Evolutionary conservation across 1,140 invertebrate species (phyloP).

Genomic region (Trissolcus basalis): DNA sequence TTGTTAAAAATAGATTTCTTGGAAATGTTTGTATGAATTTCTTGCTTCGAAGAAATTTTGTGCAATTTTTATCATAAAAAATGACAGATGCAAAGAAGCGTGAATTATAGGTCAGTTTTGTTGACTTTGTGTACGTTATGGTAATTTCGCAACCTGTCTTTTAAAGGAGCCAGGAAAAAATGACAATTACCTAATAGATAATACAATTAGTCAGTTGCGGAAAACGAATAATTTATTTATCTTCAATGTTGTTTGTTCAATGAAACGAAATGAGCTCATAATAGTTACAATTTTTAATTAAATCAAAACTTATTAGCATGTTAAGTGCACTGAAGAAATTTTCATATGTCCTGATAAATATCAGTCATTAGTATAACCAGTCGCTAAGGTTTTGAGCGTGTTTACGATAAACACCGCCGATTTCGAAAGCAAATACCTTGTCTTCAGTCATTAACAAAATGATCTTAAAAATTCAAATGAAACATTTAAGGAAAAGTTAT

Average conservation of each 20-base stretch:
- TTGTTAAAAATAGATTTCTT: too few species aligned
- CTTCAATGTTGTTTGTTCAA: background rate
- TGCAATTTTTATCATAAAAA: too few species aligned
- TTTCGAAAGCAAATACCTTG: conserved; percentile 24
- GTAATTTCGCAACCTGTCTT: too few species aligned
- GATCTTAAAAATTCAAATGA: background rate
- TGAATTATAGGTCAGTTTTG: too few species aligned
- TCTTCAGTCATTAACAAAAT: conserved; percentile 19
- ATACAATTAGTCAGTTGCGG: too few species aligned
- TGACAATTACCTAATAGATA: too few species aligned
- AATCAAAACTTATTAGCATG: background rate
- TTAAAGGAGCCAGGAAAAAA: too few species aligned
- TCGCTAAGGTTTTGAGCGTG: conserved; percentile 11
- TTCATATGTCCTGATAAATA: conserved; percentile 6
- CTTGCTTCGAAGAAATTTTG: too few species aligned
- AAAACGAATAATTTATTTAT: too few species aligned
- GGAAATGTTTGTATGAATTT: too few species aligned
- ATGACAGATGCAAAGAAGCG: too few species aligned
- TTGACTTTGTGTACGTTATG: too few species aligned
- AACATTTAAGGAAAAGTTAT: background rate
- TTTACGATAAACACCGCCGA: conserved; percentile 2
- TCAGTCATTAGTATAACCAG: conserved; percentile 16
- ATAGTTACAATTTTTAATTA: background rate
- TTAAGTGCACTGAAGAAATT: conserved; percentile 7
- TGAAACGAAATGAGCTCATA: background rate